Percentiles rank a stretch among this genome's conserved stretches.
Conservation (phyloP, 2,797 vertebrate species). For the Cossypha heuglini region DNA sequence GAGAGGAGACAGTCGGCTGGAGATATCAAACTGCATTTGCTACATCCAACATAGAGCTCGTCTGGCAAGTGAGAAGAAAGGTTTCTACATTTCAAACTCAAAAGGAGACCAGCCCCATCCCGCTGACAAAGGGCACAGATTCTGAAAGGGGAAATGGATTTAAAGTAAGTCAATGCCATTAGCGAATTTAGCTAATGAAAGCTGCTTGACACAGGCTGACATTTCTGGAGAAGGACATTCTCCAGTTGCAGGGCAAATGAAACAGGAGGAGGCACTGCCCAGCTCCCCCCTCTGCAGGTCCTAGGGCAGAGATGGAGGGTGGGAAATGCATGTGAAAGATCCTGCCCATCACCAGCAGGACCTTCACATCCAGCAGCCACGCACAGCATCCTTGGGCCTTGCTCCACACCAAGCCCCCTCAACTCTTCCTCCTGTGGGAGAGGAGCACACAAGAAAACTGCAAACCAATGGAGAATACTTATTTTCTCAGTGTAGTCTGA, state of each 20-base stretch:
- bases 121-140: not conserved
- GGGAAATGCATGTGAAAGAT: fast-evolving
- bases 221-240: not conserved
- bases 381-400: not conserved
- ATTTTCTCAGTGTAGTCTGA: not conserved
- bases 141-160: not conserved
- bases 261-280: not conserved
- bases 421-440: not conserved
- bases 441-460: not conserved
- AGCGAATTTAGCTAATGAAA: not conserved
- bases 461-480: not conserved
- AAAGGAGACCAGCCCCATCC: not conserved
- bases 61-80: not conserved
- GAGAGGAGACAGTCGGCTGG: slow-evolving; percentile 39
- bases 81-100: not conserved
- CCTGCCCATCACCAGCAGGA: not conserved
- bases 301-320: not conserved
- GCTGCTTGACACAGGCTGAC: not conserved
- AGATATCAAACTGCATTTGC: slow-evolving; percentile 45
- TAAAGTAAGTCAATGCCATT: not conserved
- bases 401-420: not conserved
- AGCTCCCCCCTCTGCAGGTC: not conserved
- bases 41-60: not conserved
- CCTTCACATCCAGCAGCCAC: fast-evolving
- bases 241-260: not conserved